These are phyloP conservation scores for Unio delphinus DNA, from an alignment of 2,888 invertebrate species.

Conservation along the genomic window DNA sequence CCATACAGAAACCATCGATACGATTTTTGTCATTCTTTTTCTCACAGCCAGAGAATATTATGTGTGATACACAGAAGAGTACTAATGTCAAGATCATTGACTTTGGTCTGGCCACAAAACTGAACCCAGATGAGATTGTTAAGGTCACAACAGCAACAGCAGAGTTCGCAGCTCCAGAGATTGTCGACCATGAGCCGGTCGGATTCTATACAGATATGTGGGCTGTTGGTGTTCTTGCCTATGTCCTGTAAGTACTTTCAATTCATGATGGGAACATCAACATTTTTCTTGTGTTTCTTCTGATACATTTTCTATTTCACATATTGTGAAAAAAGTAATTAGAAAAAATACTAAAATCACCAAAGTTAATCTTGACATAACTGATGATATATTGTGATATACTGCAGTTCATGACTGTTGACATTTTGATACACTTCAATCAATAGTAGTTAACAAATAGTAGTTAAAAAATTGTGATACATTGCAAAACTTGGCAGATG, in stretches of 20 bases:
- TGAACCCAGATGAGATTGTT: slow-evolving; percentile 98
- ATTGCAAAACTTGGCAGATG: too few species aligned
- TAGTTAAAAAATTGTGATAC: too few species aligned
- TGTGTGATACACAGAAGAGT: slow-evolving; percentile 97
- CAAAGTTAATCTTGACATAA: too few species aligned
- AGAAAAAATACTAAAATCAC: too few species aligned
- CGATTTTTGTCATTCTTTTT: neutral
- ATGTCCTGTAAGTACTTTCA: slow-evolving; percentile 87
- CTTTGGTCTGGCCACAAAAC: slow-evolving; percentile 97
- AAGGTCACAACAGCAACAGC: slow-evolving; percentile 99
- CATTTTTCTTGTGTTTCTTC: neutral
- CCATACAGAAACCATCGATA: neutral
- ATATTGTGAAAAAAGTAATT: too few species aligned
- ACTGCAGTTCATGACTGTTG: too few species aligned
- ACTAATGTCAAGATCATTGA: slow-evolving; percentile 98
- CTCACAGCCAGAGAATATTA: slow-evolving; percentile 98
- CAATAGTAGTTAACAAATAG: too few species aligned
- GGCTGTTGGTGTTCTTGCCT: slow-evolving; percentile 98
- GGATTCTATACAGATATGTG: slow-evolving; percentile 99
- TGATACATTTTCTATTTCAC: neutral
- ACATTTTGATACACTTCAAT: too few species aligned
- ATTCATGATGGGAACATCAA: neutral
- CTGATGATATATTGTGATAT: too few species aligned
- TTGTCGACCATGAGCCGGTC: slow-evolving; percentile 97
- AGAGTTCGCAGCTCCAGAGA: slow-evolving; percentile 99